Evolutionary conservation across 23 tunicate genomes (phyloP).

Genomic region (Ciona savignyi): DNA sequence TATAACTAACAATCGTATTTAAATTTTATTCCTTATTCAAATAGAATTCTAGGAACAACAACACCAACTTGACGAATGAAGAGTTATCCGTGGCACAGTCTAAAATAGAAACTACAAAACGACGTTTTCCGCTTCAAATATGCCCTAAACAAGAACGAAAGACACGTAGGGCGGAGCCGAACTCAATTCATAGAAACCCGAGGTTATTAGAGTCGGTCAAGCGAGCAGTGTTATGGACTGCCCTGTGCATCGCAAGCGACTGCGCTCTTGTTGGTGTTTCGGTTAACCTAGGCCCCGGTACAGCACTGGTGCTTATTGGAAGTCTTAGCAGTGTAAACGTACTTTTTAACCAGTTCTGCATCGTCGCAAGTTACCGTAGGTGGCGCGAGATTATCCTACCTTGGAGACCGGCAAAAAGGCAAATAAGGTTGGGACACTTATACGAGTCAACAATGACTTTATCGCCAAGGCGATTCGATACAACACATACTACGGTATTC

Average conservation of each 20-base stretch:
- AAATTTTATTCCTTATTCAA: no score
- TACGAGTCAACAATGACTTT: neutral
- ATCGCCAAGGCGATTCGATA: no score
- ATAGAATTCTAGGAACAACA: no score
- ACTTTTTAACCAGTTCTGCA: constrained; percentile 41
- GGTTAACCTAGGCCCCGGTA: constrained; percentile 33
- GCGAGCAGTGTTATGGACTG: constrained; percentile 53
- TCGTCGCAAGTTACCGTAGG: constrained; percentile 45
- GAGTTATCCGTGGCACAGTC: no score
- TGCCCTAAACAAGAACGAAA: no score
- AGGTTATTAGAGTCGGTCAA: constrained; percentile 12
- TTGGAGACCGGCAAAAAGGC: neutral
- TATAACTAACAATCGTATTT: no score
- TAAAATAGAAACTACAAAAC: no score
- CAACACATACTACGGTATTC: no score
- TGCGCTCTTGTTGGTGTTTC: constrained; percentile 26
- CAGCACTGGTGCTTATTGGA: constrained; percentile 48
- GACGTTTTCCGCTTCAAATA: no score
- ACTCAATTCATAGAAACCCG: neutral
- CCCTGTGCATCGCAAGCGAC: constrained; percentile 57
- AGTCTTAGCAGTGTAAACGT: constrained; percentile 37
- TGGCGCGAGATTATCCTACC: constrained; percentile 65
- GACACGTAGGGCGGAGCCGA: no score
- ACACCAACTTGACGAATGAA: no score
- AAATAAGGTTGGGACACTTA: neutral